These are phyloP conservation scores for Leptodactylus fuscus DNA, from an alignment of 2,113 vertebrate species.

Conservation along the genomic window DNA sequence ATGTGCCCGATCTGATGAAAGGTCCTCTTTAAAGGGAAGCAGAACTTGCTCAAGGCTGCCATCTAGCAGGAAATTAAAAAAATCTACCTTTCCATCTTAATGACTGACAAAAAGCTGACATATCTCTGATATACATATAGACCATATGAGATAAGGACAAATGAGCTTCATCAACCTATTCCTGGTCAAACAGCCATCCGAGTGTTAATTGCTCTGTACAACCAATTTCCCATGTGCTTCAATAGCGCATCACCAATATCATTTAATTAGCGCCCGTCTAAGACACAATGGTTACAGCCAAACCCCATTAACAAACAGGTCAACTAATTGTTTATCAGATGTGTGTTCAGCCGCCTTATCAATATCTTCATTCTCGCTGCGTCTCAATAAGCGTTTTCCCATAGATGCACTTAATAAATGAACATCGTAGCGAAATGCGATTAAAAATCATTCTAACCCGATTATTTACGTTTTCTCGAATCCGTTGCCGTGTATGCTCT, in stretches of 20 bases:
- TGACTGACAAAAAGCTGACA: background rate
- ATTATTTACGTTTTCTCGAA: conserved; percentile 80
- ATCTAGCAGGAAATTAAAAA: background rate
- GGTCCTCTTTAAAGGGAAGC: too few relatives aligned
- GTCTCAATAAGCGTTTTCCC: conserved; percentile 58
- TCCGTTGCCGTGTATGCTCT: conserved; percentile 81
- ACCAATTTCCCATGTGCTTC: background rate
- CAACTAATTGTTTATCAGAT: conserved; percentile 56
- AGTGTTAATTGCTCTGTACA: background rate
- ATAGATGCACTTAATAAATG: conserved; percentile 76
- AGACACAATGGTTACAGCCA: conserved; percentile 29
- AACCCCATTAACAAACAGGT: conserved; percentile 36
- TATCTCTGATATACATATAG: background rate
- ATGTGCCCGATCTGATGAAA: too few relatives aligned
- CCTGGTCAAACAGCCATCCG: background rate
- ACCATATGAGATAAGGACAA: background rate
- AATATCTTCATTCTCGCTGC: conserved; percentile 47
- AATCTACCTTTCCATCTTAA: background rate
- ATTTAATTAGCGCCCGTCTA: conserved; percentile 50
- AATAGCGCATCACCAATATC: background rate
- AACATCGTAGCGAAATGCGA: conserved; percentile 72
- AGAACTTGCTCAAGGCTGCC: background rate
- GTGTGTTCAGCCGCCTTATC: conserved; percentile 27
- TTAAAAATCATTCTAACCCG: conserved; percentile 81
- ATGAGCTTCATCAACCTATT: background rate